phyloP scores from a whole-genome alignment of 2,113 vertebrate species.

The Rhabdomys dilectus region DNA sequence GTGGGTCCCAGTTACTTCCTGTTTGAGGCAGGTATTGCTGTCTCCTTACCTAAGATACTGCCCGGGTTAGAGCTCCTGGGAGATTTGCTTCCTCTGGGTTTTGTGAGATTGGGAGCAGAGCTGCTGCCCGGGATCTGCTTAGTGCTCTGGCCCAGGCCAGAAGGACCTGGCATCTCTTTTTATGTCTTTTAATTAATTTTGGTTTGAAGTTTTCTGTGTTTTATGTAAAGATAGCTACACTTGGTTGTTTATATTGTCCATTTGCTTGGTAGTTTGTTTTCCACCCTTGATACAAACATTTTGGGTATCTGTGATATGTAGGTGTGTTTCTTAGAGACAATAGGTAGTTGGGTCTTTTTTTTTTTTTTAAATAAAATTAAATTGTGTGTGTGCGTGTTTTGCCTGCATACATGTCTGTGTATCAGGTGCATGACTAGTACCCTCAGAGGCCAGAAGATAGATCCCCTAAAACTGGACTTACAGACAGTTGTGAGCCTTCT shows the following conservation, averaged over 20 bases:
- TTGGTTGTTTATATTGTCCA: not conserved
- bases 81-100: too few relatives aligned
- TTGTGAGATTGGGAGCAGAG: too few relatives aligned
- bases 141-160: too few relatives aligned
- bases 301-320: not conserved
- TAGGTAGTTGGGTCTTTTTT: not conserved
- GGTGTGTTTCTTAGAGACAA: not conserved
- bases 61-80: too few relatives aligned
- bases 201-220: not conserved
- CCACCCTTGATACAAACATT: not conserved
- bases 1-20: too few relatives aligned
- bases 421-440: not conserved
- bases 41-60: too few relatives aligned
- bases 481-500: not conserved
- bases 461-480: not conserved
- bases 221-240: not conserved
- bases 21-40: too few relatives aligned
- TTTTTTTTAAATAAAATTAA: not conserved
- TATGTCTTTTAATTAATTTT: not conserved
- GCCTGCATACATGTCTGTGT: not conserved
- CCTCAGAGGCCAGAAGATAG: not conserved
- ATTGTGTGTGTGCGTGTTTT: not conserved
- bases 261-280: not conserved
- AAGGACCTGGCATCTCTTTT: not conserved
- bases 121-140: too few relatives aligned